Conservation (phyloP, 2,113 vertebrate species). For the Cinclus mexicanus region DNA sequence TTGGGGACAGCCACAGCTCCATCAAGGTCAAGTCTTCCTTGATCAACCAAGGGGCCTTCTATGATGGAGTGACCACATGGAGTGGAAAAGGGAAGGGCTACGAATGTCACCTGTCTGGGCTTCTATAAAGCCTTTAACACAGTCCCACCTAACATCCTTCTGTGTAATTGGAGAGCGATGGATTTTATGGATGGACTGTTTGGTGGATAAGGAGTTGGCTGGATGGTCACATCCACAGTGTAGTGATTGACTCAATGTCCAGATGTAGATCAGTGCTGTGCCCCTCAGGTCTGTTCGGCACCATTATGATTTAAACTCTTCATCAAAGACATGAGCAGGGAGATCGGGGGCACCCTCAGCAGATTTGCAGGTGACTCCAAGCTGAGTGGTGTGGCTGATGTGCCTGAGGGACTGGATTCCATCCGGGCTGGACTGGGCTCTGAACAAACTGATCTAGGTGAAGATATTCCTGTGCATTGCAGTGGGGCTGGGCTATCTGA, state of each 20-base stretch:
- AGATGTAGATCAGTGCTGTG: not conserved
- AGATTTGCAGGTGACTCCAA: not conserved
- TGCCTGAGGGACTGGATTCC: not conserved
- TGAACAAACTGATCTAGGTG: not conserved
- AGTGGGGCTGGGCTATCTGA: not conserved
- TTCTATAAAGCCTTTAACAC: not conserved
- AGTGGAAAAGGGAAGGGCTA: no score
- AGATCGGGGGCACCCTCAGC: not conserved
- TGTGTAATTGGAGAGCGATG: not conserved
- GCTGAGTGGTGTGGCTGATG: not conserved
- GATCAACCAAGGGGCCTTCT: not conserved
- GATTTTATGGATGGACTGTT: not conserved
- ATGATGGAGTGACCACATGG: not conserved
- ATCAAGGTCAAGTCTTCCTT: not conserved
- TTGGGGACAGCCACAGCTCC: not conserved
- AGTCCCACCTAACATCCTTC: not conserved
- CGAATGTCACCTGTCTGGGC: not conserved
- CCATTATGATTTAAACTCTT: not conserved
- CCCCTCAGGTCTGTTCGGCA: not conserved
- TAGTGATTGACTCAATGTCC: not conserved
- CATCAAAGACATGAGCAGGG: not conserved
- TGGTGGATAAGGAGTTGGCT: not conserved
- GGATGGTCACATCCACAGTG: not conserved
- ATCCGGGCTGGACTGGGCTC: accelerated
- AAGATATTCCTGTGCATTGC: not conserved